These are phyloP conservation scores for Leguminivora glycinivorella DNA, from an alignment of 1,140 invertebrate genomes.

Conservation along the genomic window DNA sequence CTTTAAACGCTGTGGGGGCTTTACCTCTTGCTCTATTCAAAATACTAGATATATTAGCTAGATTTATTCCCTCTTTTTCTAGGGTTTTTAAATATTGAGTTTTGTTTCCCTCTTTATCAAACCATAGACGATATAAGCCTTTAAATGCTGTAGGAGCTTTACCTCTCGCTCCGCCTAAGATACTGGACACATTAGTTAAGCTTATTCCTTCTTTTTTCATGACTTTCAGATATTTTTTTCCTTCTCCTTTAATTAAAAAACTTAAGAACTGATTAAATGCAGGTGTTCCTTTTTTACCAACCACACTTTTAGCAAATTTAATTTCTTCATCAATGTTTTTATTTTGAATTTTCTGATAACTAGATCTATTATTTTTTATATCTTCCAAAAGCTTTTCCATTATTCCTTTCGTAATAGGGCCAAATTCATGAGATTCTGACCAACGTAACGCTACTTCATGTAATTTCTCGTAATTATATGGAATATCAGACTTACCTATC, in stretches of 20 bases:
- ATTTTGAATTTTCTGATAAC: conserved; percentile 32
- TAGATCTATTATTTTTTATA: conserved; percentile 34
- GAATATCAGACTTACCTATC: conserved; percentile 29
- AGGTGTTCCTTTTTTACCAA: conserved; percentile 35
- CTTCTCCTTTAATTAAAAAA: conserved; percentile 37
- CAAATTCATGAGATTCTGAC: conserved; percentile 32
- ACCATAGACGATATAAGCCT: conserved; percentile 37
- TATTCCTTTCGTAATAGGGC: conserved; percentile 28
- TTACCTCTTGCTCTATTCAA: too few relatives aligned
- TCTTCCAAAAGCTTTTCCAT: conserved; percentile 31
- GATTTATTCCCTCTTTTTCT: too few relatives aligned
- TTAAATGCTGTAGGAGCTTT: too few relatives aligned
- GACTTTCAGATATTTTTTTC: conserved; percentile 34
- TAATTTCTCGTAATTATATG: conserved; percentile 52
- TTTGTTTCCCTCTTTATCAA: conserved; percentile 35
- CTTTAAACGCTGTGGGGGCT: too few relatives aligned
- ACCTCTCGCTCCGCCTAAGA: conserved; percentile 36
- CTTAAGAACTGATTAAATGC: conserved; percentile 35
- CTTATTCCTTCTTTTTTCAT: conserved; percentile 38
- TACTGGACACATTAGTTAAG: conserved; percentile 36
- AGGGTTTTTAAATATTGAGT: conserved; percentile 35
- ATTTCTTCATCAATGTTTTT: conserved; percentile 35
- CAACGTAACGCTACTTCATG: conserved; percentile 31
- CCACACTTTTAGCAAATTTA: conserved; percentile 38
- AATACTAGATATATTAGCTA: too few relatives aligned